A percentile compares a stretch with the other conserved stretches of the same genome.
phyloP scores from a whole-genome alignment of 2,888 invertebrate genomes.

The Idaea aversata region DNA sequence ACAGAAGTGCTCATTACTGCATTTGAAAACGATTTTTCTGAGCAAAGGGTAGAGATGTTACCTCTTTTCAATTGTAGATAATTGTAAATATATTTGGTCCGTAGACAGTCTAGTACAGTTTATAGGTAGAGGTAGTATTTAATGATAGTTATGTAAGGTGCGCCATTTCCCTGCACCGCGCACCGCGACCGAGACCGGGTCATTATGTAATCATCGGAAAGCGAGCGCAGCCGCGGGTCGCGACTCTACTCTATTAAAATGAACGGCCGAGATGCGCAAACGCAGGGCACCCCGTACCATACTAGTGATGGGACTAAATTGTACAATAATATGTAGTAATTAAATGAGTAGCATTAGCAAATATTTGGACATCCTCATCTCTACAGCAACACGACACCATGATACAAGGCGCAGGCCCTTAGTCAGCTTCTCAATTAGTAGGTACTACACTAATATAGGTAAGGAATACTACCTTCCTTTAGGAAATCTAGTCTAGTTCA shows the following conservation, averaged over 20 bases:
- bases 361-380: too few species aligned
- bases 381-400: neutral
- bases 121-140: neutral
- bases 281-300: too few species aligned
- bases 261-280: conserved; percentile 19
- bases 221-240: conserved; percentile 24
- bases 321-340: too few species aligned
- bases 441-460: neutral
- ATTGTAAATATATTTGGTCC: too few species aligned
- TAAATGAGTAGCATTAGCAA: too few species aligned
- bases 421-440: neutral
- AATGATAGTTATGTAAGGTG: conserved; percentile 5
- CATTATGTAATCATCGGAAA: conserved; percentile 36
- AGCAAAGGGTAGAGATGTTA: too few species aligned
- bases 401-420: neutral
- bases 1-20: too few species aligned
- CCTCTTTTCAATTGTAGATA: too few species aligned
- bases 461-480: neutral
- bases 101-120: too few species aligned
- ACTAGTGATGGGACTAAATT: too few species aligned
- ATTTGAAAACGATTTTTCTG: too few species aligned
- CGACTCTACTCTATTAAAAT: conserved; percentile 35
- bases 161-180: neutral
- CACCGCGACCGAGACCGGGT: conserved; percentile 13
- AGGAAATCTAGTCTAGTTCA: neutral